Base-by-base conservation (phyloP, 2,113 vertebrate genomes). In the Pygoscelis antarcticus region DNA sequence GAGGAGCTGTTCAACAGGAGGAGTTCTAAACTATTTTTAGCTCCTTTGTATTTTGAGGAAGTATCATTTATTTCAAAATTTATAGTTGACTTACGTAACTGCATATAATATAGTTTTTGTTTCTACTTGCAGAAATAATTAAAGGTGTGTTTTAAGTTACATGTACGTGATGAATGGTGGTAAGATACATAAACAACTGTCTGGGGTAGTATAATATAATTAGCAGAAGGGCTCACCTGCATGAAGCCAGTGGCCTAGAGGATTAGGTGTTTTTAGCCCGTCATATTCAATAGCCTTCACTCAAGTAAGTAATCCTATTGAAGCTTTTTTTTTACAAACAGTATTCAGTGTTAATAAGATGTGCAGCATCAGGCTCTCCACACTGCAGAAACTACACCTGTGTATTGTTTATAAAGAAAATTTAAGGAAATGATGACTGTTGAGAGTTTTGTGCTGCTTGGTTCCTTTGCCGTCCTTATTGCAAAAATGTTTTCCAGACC, bases 341-440 rank as follows among this genome's bases (percentile, higher is more conserved):
- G 2, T 47, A 2, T 54, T 55, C 32, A 10, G 3, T 34, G 13
- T 66, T 61, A 25, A 2, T 34, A 83, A 29, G 30, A 29, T 36
- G 14, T 23, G n/a, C 27, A 61, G 7, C 40, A 3, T 65, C 66
- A 46, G 19, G 9, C 29, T 52, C 9, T 44, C 10, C 8, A 7
- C 8, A 2, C 27, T 30, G 30, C 9, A 80, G 77, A 20, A 51
- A 14, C 16, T 13, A 19, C 23, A 61, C 9, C 22, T 4, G 2
- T 20, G 66, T 49, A 11, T 29, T 51, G 25, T 70, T 51, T 46
- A 14, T 26, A 61, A 51, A 27, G 22, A n/a, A 77, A 66, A 22
- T 4, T 1, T 3, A 44, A 29, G 57, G 26, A 47, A 36, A 25
- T 20, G 0, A 3, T 10, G 13, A 12, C 16, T 52, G 1, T 23